A percentile compares a stretch with the other conserved stretches of the same genome.
These are phyloP conservation scores for Noctua fimbriata DNA, from an alignment of 2,888 invertebrate genomes.

Conservation along the genomic window DNA sequence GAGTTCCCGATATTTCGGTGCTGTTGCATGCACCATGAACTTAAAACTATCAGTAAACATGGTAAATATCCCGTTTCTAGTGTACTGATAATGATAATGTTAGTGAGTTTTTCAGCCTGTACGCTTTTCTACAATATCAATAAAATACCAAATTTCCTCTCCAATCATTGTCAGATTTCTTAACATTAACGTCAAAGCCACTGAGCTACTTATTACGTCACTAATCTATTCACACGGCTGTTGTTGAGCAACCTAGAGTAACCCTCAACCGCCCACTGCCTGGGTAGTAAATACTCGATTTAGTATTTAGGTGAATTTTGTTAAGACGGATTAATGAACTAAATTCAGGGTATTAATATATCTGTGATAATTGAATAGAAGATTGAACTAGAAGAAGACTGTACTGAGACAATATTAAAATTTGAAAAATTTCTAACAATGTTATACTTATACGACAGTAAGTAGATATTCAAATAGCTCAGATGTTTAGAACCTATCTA, in stretches of 20 bases:
- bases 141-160: background rate
- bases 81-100: too few relatives aligned
- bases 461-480: background rate
- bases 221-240: background rate
- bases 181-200: background rate
- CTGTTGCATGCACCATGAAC: too few relatives aligned
- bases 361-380: background rate
- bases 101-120: too few relatives aligned
- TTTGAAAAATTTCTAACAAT: background rate
- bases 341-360: too few relatives aligned
- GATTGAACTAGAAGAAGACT: background rate
- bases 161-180: background rate
- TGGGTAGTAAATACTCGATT: background rate
- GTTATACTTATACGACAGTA: background rate
- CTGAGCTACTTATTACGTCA: background rate
- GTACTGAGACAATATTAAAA: background rate
- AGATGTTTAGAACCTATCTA: too few relatives aligned
- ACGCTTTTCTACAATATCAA: too few relatives aligned
- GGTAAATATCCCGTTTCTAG: too few relatives aligned
- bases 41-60: too few relatives aligned
- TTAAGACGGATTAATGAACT: too few relatives aligned
- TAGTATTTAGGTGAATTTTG: too few relatives aligned
- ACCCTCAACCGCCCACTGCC: background rate
- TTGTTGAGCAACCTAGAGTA: slow-evolving; percentile 1
- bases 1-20: too few relatives aligned